Evolutionary conservation across 1,140 invertebrate species (phyloP).

Genomic region (Drosophila prosaltans): DNA sequence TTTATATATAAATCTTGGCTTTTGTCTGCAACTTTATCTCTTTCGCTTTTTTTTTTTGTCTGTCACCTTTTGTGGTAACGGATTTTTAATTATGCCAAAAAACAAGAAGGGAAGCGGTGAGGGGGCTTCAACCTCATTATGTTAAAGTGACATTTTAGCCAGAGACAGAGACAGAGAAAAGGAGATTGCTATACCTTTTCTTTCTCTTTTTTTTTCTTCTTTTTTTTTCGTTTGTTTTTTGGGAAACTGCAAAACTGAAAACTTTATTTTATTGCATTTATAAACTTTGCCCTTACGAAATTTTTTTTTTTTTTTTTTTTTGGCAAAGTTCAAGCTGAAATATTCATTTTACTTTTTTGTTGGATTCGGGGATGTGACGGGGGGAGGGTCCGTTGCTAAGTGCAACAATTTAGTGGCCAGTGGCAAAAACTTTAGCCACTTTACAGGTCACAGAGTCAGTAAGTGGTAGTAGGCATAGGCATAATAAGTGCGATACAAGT

Average conservation of each 20-base stretch:
- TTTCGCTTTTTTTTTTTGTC: neutral
- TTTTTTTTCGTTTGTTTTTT: neutral
- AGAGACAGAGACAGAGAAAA: neutral
- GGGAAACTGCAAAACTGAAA: conserved; percentile 37
- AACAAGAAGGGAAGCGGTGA: conserved; percentile 1
- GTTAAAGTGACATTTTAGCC: conserved; percentile 63
- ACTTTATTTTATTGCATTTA: conserved; percentile 81
- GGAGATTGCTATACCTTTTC: neutral
- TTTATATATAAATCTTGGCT: conserved; percentile 53
- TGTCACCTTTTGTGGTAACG: conserved; percentile 61
- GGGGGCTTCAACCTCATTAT: conserved; percentile 56
- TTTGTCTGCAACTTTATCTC: conserved; percentile 41
- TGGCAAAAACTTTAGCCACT: conserved; percentile 51
- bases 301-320: conserved; percentile 15
- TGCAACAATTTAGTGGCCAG: conserved; percentile 55
- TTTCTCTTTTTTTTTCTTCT: neutral
- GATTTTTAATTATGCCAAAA: conserved; percentile 60
- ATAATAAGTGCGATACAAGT: conserved; percentile 27
- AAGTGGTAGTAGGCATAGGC: conserved; percentile 25
- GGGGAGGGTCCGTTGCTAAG: conserved; percentile 27
- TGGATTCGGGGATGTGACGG: conserved; percentile 5
- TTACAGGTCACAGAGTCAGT: conserved; percentile 42
- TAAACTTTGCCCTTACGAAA: conserved; percentile 72
- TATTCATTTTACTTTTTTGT: conserved; percentile 55
- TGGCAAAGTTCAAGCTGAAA: conserved; percentile 61